Percentiles rank a stretch among this genome's conserved stretches.
phyloP scores from a whole-genome alignment of 2,113 vertebrate species.

The Trogon melanurus region DNA sequence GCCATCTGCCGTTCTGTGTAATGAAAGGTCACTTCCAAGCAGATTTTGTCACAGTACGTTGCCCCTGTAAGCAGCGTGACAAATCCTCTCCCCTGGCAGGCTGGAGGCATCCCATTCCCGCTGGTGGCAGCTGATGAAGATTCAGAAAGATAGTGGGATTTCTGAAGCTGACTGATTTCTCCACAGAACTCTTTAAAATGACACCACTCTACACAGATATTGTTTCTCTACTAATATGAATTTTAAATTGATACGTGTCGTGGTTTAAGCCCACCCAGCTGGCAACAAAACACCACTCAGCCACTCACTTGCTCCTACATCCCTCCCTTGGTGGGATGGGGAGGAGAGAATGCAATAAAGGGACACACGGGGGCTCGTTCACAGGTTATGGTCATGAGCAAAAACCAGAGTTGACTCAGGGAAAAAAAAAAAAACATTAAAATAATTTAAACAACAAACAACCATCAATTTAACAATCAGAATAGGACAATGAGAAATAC shows the following conservation, averaged over 20 bases:
- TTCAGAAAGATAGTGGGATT: not conserved
- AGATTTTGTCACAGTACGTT: not conserved
- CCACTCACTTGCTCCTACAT: no score
- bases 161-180: not conserved
- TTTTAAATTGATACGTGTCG: not conserved
- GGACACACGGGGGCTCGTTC: no score
- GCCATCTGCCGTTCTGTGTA: constrained; percentile 47
- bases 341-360: no score
- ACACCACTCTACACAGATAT: not conserved
- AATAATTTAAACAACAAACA: no score
- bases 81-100: not conserved
- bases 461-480: no score
- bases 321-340: no score
- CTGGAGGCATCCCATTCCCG: not conserved
- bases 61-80: fast-evolving
- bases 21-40: not conserved
- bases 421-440: no score
- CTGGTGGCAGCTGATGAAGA: not conserved
- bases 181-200: not conserved
- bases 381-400: no score
- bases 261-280: no score
- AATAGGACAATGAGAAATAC: no score
- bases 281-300: no score
- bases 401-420: no score
- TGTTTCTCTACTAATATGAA: not conserved